Percentiles rank a stretch among this genome's conserved stretches.
Conservation (phyloP, 2,113 vertebrate species). For the Platichthys flesus region DNA sequence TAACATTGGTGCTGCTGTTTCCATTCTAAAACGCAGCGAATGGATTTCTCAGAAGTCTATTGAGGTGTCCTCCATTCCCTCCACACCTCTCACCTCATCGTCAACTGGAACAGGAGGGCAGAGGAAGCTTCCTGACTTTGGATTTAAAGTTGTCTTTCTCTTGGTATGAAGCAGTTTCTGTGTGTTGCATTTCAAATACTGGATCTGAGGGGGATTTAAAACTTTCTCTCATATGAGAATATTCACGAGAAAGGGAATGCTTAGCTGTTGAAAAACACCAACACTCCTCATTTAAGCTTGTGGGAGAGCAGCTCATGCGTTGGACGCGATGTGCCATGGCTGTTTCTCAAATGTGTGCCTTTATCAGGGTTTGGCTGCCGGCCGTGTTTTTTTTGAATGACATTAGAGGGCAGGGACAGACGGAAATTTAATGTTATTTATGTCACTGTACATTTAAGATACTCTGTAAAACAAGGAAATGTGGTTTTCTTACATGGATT, state of each 20-base stretch:
- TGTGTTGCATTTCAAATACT: constrained; percentile 25
- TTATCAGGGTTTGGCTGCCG: constrained; percentile 69
- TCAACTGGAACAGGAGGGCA: constrained; percentile 39
- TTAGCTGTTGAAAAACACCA: constrained; percentile 8
- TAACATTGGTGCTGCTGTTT: constrained; percentile 41
- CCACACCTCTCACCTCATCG: constrained; percentile 28
- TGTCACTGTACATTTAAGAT: constrained; percentile 62
- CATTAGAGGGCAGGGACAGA: constrained; percentile 30
- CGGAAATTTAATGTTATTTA: constrained; percentile 51
- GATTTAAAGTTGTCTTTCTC: constrained; percentile 9
- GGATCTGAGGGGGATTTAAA: constrained; percentile 22
- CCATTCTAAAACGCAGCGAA: constrained; percentile 58
- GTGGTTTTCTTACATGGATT: constrained; percentile 35
- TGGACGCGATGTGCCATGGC: constrained; percentile 40
- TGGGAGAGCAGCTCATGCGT: constrained; percentile 29
- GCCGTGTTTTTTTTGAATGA: constrained; percentile 47
- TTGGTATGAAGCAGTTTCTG: constrained; percentile 11
- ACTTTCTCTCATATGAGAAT: constrained; percentile 13
- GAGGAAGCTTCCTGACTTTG: constrained; percentile 12
- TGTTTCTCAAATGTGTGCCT: constrained; percentile 78
- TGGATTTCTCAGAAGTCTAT: constrained; percentile 38
- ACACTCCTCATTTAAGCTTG: constrained; percentile 34
- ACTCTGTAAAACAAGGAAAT: constrained; percentile 51
- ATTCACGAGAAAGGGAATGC: not conserved
- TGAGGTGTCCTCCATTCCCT: constrained; percentile 25